A percentile compares a stretch with the other conserved stretches of the same genome.
Evolutionary conservation across 2,797 vertebrate genomes (phyloP).

Genomic region (Acanthiza pusilla): DNA sequence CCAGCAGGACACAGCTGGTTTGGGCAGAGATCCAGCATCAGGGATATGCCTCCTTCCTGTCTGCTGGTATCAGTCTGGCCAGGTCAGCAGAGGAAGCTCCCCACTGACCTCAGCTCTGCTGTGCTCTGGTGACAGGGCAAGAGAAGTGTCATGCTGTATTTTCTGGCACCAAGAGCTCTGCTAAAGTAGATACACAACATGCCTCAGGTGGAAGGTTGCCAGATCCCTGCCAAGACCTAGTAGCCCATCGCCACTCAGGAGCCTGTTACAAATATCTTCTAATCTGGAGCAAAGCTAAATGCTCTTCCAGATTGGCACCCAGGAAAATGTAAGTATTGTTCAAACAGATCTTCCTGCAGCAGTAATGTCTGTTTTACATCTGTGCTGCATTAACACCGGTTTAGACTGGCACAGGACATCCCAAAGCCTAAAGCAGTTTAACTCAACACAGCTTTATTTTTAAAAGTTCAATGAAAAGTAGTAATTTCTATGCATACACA

Average conservation of each 20-base stretch:
- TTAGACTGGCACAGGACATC: neutral
- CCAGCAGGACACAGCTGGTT: fast-evolving
- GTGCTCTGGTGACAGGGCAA: no score
- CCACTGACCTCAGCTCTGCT: neutral
- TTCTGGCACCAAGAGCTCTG: fast-evolving
- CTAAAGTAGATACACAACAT: neutral
- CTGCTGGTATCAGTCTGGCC: neutral
- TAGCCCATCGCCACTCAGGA: neutral
- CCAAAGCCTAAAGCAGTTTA: neutral
- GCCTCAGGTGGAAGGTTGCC: neutral
- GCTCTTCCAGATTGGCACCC: neutral
- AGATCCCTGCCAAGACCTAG: neutral
- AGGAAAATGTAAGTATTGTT: neutral
- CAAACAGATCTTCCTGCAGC: neutral
- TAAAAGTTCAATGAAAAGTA: neutral
- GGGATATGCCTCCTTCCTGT: neutral
- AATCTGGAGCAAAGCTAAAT: neutral
- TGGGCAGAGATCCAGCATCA: fast-evolving
- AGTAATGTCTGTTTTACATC: neutral
- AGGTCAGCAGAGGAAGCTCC: neutral
- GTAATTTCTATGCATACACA: neutral
- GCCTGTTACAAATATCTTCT: neutral
- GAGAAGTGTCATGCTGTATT: neutral
- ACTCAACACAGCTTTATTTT: neutral
- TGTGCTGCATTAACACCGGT: neutral